These are phyloP conservation scores for Gonatopus flavifemur DNA, from an alignment of 1,140 invertebrate species.

Conservation along the genomic window DNA sequence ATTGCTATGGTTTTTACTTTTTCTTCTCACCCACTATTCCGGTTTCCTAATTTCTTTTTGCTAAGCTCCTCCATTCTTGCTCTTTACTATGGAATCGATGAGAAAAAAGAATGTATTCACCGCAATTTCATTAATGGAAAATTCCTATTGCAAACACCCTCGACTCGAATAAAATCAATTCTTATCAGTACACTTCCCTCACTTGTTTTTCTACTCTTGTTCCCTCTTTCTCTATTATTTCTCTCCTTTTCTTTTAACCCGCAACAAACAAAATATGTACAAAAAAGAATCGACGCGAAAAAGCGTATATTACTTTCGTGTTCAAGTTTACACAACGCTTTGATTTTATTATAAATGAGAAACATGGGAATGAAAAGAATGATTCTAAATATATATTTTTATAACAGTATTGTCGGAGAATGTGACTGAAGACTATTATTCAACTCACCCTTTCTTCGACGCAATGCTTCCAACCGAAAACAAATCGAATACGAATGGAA, in stretches of 20 bases:
- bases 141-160: constrained; percentile 19
- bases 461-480: no score
- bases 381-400: no score
- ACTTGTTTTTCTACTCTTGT: not conserved
- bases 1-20: constrained; percentile 14
- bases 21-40: constrained; percentile 16
- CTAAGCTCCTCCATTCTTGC: constrained; percentile 10
- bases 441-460: no score
- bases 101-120: constrained; percentile 11
- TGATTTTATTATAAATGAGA: no score
- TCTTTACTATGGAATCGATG: constrained; percentile 16
- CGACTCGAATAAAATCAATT: not conserved
- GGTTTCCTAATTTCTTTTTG: constrained; percentile 17
- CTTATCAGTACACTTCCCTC: not conserved
- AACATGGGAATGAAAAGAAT: no score
- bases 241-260: not conserved
- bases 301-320: constrained; percentile 13
- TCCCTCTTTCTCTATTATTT: not conserved
- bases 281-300: constrained; percentile 9
- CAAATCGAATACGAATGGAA: constrained; percentile 9
- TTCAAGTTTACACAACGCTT: constrained; percentile 13
- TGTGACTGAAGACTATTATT: no score
- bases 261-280: no score
- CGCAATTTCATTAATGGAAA: constrained; percentile 23
- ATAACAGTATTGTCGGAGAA: no score